A percentile compares a stretch with the other conserved stretches of the same genome.
These are phyloP conservation scores for Colistium nudipinnis DNA, from an alignment of 2,113 vertebrate species.

Conservation along the genomic window DNA sequence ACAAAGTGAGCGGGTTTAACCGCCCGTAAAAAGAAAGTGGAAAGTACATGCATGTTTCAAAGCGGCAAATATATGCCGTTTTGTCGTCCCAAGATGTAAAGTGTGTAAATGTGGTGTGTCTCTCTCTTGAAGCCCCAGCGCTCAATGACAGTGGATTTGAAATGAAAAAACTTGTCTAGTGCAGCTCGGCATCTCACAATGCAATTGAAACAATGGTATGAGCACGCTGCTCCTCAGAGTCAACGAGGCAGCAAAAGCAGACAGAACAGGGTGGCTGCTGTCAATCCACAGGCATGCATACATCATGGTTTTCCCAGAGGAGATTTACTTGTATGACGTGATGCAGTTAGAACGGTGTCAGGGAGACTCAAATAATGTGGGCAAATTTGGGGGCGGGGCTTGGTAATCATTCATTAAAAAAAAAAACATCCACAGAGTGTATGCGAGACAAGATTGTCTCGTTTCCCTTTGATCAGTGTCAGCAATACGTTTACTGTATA, in stretches of 20 bases:
- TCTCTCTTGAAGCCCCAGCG: constrained; percentile 1
- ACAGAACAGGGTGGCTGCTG: not conserved
- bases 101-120: not conserved
- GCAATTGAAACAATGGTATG: not conserved
- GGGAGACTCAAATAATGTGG: not conserved
- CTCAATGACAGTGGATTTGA: not conserved
- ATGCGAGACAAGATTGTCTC: constrained; percentile 7
- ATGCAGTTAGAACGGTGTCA: constrained; percentile 1
- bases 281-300: constrained; percentile 1
- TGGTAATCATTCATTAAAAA: not conserved
- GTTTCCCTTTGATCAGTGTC: not conserved
- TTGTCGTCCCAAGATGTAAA: not conserved
- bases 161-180: not conserved
- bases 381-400: not conserved
- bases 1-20: not conserved
- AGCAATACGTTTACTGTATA: constrained; percentile 5
- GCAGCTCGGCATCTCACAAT: not conserved
- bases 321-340: not conserved
- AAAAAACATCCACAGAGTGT: constrained; percentile 27
- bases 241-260: not conserved
- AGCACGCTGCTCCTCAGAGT: constrained; percentile 3
- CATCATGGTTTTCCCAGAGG: constrained; percentile 6
- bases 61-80: not conserved
- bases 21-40: not conserved
- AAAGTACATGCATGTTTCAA: not conserved